Evolutionary conservation across 2,888 invertebrate genomes (phyloP), one percentile per base, ranked within the genome.

Genomic region (Apamea crenata): DNA sequence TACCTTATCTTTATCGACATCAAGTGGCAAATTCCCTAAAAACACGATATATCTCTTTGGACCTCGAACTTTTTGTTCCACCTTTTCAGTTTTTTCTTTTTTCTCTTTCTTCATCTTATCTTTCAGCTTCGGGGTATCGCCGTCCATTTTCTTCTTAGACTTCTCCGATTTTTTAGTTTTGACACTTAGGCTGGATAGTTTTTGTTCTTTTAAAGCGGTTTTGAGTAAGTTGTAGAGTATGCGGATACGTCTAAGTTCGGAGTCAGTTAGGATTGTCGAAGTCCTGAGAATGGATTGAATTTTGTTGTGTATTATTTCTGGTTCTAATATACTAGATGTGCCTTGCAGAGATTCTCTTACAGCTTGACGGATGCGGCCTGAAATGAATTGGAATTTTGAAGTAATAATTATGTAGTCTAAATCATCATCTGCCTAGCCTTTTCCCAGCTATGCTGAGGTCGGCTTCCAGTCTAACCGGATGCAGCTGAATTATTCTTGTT

Each of bases 1-100:
- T 85, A 97, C 97, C 92, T 92, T 94, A 67, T 95, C 94, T 78
- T 95, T 95, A 78, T 92, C 90, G 68, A 95, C 85, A 84, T 94
- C 93, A 29, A 94, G 87, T 0, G 97, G 96, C 47, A 97, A 88
- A 84, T 97, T 97, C 0, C 97, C 97, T 53, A 97, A 83, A 89
- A 97, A 97, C 40, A 96, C 96, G 3, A 97, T 95, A 93, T 97
- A 97, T 94, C 97, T 92, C 82, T 96, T 97, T 0, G 95, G 94
- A 0, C 95, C 95, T 79, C 93, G 95, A 1, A 89, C 87, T 86
- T 93, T 93, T 70, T 90, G 87, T 1, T 80, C 84, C 50, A 73
- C 10, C 32, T 72, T 76, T 25, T 80, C 82, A 25, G 86, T 88
- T 65, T 90, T 85, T 14, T 85, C 87, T 25, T 86, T 90, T 29